These are phyloP conservation scores for Petrocephalus sullivani DNA, from an alignment of 2,797 vertebrate genomes.

Conservation along the genomic window DNA sequence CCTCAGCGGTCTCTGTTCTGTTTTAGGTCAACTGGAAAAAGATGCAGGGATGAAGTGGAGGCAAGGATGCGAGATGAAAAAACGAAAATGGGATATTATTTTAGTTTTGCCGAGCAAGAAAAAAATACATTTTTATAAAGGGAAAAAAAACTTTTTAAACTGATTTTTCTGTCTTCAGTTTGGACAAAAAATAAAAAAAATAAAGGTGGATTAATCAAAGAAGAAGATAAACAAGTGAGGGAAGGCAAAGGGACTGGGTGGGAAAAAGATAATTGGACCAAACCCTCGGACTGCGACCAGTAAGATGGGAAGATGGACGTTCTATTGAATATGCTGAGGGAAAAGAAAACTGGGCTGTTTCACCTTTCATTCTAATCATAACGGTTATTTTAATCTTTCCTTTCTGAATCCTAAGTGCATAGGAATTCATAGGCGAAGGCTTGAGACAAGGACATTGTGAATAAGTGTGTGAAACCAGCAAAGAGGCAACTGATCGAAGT, in stretches of 20 bases:
- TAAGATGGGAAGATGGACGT: conserved; percentile 41
- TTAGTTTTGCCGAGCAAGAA: conserved; percentile 30
- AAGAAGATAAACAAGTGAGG: conserved; percentile 26
- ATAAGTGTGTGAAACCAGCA: conserved; percentile 28
- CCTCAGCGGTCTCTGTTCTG: conserved; percentile 14
- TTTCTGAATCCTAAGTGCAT: conserved; percentile 39
- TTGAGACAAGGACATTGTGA: conserved; percentile 36
- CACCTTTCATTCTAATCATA: conserved; percentile 48
- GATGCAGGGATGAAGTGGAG: conserved; percentile 40
- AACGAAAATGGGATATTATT: conserved; percentile 17
- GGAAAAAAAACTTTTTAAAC: conserved; percentile 27
- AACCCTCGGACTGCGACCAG: conserved; percentile 37
- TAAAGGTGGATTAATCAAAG: conserved; percentile 23
- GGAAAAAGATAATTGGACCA: conserved; percentile 31
- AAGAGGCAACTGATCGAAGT: conserved; percentile 25
- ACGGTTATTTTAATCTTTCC: conserved; percentile 37
- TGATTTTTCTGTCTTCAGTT: conserved; percentile 48
- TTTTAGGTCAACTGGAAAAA: conserved; percentile 45
- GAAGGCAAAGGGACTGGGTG: conserved; percentile 26
- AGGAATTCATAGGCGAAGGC: neutral
- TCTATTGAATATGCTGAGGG: conserved; percentile 45
- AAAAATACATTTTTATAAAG: conserved; percentile 30
- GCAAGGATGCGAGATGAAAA: conserved; percentile 21
- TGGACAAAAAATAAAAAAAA: conserved; percentile 27
- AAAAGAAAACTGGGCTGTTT: conserved; percentile 41